Base-by-base conservation (phyloP, 53 echinoderm and acorn worm species). In the Patiria pectinifera region DNA sequence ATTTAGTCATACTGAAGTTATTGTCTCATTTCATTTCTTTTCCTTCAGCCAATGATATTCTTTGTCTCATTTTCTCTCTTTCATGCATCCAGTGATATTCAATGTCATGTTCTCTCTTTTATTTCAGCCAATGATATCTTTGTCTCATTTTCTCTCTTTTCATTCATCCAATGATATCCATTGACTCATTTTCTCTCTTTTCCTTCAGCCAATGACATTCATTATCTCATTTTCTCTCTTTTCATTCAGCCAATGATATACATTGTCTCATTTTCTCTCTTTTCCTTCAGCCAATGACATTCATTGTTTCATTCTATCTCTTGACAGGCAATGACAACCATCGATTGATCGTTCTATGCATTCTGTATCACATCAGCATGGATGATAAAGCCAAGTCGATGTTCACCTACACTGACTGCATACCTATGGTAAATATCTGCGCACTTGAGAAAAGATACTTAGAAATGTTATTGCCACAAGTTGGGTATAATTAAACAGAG, bases 341-440 rank as follows among this genome's bases (percentile, higher is more conserved):
- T 76, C 86, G 95, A 82, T 82, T 98, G 16, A 95, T 97, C 16
- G 97, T 95, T 26, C 72, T 98, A 70, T 98, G 98, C 69, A 78
- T 98, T 69, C 82, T 98, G 19, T 98, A 98, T 76, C 98, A 98
- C 91, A 96, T 98, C 59, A 98, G 98, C 61, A 97, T 97, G 94
- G 98, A 98, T 92, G 98, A 98, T 91, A 98, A 98, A 86, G 98
- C 98, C 71, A 98, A 98, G 80, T 97, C 96, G 19, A 98, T 98
- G 98, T 98, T 98, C 83, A 98, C 98, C 48, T 98, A 98, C 91
- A 98, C 98, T 13, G 98, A 98, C 85, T 98, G 98, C 82, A 98
- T 98, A 74, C 98, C 98, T 59, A 94, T 97, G 95, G 98, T 98
- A 84, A 94, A 95, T 85, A 14, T 66, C 19, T 8, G 5, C 71